Base-by-base conservation (phyloP, 2,113 vertebrate species). In the Lagopus leucura region DNA sequence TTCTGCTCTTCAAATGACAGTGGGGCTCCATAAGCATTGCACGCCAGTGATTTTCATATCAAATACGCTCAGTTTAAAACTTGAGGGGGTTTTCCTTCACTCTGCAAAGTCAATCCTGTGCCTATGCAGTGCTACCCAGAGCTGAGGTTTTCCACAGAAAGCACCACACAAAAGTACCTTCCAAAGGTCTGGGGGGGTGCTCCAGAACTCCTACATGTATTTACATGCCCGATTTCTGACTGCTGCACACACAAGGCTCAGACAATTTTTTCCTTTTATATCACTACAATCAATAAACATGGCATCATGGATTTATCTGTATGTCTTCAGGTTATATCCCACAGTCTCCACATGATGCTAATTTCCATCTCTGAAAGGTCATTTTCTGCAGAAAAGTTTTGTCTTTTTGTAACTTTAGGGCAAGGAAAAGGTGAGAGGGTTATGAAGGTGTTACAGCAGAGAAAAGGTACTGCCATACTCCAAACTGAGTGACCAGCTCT, bases 401-500 rank as follows among this genome's bases (percentile, higher is more conserved):
- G 43, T 38, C 36, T 64, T 57, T 36, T 43, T 32, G 50, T 81
- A 91, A 78, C 80, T 77, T 65, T 0, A 0, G 57, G 57, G 86
- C 66, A 88, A 92, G 65, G 69, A 88, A 88, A 88, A 42, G 48
- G 88, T 88, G 93, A 84, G 57, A 72, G 63, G 69, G 79, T 94
- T 96, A 77, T 77, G 42, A 61, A 90, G 80, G 79, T 81, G 91
- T 93, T 86, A 89, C 89, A 94, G 82, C 63, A 83, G 76, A 89
- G 88, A 74, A 92, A 78, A 92, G 48, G 48, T 22, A 89, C 78
- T 85, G 85, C 63, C 61, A 13, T 17, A 65, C 64, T 71, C 88
- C 61, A 94, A 93, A 91, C 76, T 72, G 81, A 92, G 91, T 93
- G 93, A 95, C 73, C 77, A 85, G 77, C 54, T 72, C 84, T 89